phyloP scores from a whole-genome alignment of 2,888 invertebrate genomes.

The Archaeoteleia sp. region DNA sequence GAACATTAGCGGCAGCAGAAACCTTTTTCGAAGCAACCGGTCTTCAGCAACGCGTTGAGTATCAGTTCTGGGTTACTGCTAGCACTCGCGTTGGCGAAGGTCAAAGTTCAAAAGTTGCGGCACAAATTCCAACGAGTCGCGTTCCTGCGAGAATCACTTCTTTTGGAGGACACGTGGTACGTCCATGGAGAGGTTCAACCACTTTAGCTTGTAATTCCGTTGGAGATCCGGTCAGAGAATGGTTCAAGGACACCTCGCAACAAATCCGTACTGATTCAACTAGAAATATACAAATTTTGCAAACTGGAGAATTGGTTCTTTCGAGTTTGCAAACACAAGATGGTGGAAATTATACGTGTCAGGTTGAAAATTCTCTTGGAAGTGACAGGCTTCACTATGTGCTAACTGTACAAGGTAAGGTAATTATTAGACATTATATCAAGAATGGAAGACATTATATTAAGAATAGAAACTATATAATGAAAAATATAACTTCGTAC shows the following conservation, averaged over 20 bases:
- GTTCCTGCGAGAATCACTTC: constrained; percentile 83
- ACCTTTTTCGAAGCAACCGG: constrained; percentile 82
- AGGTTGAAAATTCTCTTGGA: constrained; percentile 82
- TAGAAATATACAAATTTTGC: constrained; percentile 80
- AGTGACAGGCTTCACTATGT: constrained; percentile 81
- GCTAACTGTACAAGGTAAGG: constrained; percentile 82
- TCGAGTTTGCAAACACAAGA: constrained; percentile 80
- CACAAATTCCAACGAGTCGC: constrained; percentile 80
- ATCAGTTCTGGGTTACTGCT: constrained; percentile 87
- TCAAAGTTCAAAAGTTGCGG: constrained; percentile 81
- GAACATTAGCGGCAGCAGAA: constrained; percentile 80
- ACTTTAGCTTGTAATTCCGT: constrained; percentile 81
- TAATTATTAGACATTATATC: too few relatives aligned
- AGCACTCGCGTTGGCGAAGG: constrained; percentile 87
- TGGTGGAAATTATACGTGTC: constrained; percentile 84
- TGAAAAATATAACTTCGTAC: too few relatives aligned
- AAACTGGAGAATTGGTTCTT: constrained; percentile 81
- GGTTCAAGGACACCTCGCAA: constrained; percentile 79
- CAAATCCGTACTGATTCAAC: constrained; percentile 78
- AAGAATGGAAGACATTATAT: too few relatives aligned
- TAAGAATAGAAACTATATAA: too few relatives aligned
- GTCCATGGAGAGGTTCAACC: constrained; percentile 82
- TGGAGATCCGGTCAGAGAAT: constrained; percentile 80
- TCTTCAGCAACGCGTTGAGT: constrained; percentile 82
- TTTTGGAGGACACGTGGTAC: constrained; percentile 81